Base-by-base conservation (phyloP, 2,113 vertebrate genomes). In the Xiphias gladius region DNA sequence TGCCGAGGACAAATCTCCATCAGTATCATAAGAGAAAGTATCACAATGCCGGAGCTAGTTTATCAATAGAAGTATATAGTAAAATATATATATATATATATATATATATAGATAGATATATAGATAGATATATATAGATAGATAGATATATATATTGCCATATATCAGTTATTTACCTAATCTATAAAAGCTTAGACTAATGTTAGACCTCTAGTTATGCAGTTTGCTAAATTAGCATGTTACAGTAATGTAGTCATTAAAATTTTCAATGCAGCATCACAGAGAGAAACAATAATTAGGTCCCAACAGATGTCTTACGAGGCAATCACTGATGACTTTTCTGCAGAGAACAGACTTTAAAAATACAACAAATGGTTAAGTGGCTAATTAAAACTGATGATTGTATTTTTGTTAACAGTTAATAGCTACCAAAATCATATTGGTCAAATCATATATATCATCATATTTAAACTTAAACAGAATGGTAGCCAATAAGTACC, bases 251-350 rank as follows among this genome's bases (percentile, higher is more conserved):
- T 62, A 59, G 43, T 82, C 30, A 39, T 57, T 41, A 14, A 63
- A 24, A 72, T 24, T 39, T 57, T 54, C 61, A 71, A 35, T 26
- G 11, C 52, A 74, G 58, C 63, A 30, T 73, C 37, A 52, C 19
- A 52, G 22, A 28, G 11, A 41, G 16, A 52, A 43, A 61, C 30
- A 63, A 67, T 86, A 83, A 76, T 79, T 75, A 71, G 37, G 57
- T 66, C 66, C 76, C 48, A 48, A 35, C n/a, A 83, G 76, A 75
- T 79, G 71, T 35, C 8, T 19, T 19, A 22, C 5, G 12, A 59
- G 62, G 24, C 41, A 17, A 52, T 41, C 32, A 43, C 6, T 58
- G 39, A 30, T 22, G 57, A 50, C 6, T 48, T 20, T 5, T 7
- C 74, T 81, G 62, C 35, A 67, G 58, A 32, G 43, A 62, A 68